Base-by-base conservation (phyloP, 1,140 invertebrate species). In the Muscidifurax raptorellus region DNA sequence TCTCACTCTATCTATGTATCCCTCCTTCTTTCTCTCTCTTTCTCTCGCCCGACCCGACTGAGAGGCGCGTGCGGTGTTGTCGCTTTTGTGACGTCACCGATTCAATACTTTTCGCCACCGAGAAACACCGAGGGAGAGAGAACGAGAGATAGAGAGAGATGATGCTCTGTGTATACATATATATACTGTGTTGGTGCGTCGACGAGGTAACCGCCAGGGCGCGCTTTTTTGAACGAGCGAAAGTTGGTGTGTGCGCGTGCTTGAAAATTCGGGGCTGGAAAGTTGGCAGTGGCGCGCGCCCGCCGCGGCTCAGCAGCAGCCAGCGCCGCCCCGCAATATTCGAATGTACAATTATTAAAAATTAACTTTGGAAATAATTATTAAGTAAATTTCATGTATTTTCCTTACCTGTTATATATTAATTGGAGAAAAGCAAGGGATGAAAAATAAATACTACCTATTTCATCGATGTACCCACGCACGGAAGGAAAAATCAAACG, bases 41-140 rank as follows among this genome's bases (percentile, higher is more conserved):
- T 88, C 87, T 90, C 87, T 89, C 88, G 89, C 91, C 92, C 91
- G 92, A n/a, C n/a, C n/a, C 91, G 90, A 22, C 52, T 47, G 44
- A 47, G 44, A 47, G 44, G 44, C 44, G 44, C 44, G 44, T 47
- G 52, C 7, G 52, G 52, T 59, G 22, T 59, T 92, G 91, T 66
- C 72, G 91, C 92, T 92, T 93, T 93, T 92, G 91, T 93, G 91
- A 92, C 92, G 92, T 93, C 92, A 92, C 85, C 88, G 91, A 93
- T 92, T 93, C 92, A 93, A 93, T 93, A 93, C 92, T 93, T 92
- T 92, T 92, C 89, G 85, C 88, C 71, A 44, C 9, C 2, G 12
- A 18, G 30, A 66, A 28, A 12, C n/a, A 9, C 52, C 22, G 28
- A 15, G 22, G 22, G 32, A 66, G 59, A 22, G 77, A 67, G 6